Evolutionary conservation across 1,140 invertebrate genomes (phyloP).

Genomic region (Pseudomyrmex flavicornis): DNA sequence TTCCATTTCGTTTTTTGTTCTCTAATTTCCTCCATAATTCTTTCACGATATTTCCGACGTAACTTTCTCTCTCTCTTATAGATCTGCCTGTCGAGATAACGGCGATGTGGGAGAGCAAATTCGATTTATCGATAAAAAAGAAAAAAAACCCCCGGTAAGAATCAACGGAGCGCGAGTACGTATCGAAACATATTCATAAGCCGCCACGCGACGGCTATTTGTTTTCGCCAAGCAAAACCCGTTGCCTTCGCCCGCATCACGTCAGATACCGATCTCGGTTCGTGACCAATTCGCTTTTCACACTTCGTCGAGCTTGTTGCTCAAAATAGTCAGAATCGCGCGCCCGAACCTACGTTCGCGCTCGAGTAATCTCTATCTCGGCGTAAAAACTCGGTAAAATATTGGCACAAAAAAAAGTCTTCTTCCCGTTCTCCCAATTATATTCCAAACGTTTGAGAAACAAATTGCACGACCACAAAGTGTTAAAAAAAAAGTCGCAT

Average conservation of each 20-base stretch:
- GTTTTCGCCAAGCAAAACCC: conserved; percentile 12
- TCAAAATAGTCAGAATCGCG: conserved; percentile 9
- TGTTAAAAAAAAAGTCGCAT: too few relatives aligned
- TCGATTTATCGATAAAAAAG: conserved; percentile 23
- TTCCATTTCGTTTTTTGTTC: too few relatives aligned
- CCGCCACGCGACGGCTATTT: conserved; percentile 30
- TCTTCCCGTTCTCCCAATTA: too few relatives aligned
- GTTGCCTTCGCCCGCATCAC: conserved; percentile 1
- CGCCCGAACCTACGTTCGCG: not conserved
- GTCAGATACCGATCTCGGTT: conserved; percentile 48
- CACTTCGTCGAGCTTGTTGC: conserved; percentile 46
- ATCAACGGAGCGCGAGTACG: not conserved
- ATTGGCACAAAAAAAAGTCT: too few relatives aligned
- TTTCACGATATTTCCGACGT: too few relatives aligned
- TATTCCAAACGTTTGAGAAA: too few relatives aligned
- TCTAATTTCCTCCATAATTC: not conserved
- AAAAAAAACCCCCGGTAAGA: not conserved
- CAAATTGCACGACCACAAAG: too few relatives aligned
- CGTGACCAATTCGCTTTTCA: conserved; percentile 58
- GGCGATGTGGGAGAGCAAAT: not conserved
- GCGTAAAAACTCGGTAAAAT: too few relatives aligned
- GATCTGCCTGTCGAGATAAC: conserved; percentile 25
- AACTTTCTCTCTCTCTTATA: not conserved
- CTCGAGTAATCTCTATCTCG: too few relatives aligned
- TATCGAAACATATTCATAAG: conserved; percentile 49